A percentile compares a stretch with the other conserved stretches of the same genome.
These are phyloP conservation scores for Porphyrio hochstetteri DNA, from an alignment of 2,113 vertebrate genomes.

Conservation along the genomic window DNA sequence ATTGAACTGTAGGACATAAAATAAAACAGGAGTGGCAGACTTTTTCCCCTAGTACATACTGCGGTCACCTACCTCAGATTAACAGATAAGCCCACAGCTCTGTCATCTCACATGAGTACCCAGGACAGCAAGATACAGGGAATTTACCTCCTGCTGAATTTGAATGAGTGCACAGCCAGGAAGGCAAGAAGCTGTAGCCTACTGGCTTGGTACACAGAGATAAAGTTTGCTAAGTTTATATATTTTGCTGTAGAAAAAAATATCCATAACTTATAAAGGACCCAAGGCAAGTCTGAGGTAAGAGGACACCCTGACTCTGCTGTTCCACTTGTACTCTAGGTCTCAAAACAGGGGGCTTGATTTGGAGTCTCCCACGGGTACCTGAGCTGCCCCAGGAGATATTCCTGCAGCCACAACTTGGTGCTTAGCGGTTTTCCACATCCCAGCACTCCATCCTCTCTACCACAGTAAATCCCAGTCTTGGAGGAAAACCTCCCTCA, in stretches of 20 bases:
- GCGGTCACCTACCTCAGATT: not conserved
- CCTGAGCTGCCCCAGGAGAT: not conserved
- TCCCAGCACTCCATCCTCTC: not conserved
- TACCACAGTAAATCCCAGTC: not conserved
- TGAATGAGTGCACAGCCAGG: not conserved
- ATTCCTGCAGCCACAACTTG: not conserved
- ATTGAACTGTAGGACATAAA: not conserved
- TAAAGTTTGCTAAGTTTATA: not conserved
- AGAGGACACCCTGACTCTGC: rapidly evolving
- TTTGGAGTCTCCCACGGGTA: not conserved
- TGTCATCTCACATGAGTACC: not conserved
- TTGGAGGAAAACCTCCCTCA: not conserved
- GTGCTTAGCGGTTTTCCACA: not conserved
- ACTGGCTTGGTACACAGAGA: not conserved
- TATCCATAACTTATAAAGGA: not conserved
- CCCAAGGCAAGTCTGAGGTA: not conserved
- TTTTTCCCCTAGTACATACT: not conserved
- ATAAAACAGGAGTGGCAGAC: not conserved
- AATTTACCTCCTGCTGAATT: not conserved
- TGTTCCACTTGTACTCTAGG: not conserved
- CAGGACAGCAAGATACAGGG: not conserved
- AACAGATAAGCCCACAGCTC: not conserved
- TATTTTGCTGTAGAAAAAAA: not conserved
- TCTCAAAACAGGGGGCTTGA: not conserved
- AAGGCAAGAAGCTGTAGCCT: not conserved